Percentiles rank a stretch among this genome's conserved stretches.
Conservation (phyloP, 2,797 vertebrate species). For the Potorous gilbertii region DNA sequence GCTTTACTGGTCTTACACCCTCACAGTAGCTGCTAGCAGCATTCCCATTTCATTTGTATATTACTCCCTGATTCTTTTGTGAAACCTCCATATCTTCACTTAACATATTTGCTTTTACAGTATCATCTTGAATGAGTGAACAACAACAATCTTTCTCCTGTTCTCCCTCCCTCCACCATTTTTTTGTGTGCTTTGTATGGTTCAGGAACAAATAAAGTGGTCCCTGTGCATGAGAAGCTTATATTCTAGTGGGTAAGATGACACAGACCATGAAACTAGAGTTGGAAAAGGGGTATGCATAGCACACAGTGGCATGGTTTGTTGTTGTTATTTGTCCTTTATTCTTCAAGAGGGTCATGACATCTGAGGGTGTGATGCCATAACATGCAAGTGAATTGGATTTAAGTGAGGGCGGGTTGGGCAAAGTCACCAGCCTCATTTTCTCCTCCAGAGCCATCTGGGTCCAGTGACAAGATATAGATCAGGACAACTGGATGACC, state of each 20-base stretch:
- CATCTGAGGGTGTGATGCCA: too few species aligned
- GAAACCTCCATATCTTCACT: neutral
- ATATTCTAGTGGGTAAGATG: neutral
- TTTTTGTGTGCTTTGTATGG: neutral
- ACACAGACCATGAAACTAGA: neutral
- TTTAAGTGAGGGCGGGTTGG: too few species aligned
- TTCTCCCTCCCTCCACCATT: rapidly evolving
- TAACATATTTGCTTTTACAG: neutral
- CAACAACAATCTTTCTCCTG: neutral
- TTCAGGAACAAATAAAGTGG: neutral
- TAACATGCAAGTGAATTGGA: too few species aligned
- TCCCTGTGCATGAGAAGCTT: neutral
- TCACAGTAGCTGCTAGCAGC: too few species aligned
- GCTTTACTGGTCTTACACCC: too few species aligned
- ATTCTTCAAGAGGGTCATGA: too few species aligned
- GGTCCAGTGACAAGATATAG: too few species aligned
- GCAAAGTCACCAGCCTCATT: too few species aligned
- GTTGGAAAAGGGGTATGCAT: neutral
- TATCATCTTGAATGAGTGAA: neutral
- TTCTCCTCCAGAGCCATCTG: too few species aligned
- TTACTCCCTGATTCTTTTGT: neutral
- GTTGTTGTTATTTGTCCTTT: too few species aligned
- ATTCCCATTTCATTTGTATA: neutral
- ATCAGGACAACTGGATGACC: too few species aligned
- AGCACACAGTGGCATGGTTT: neutral